Base-by-base conservation (phyloP, 2,797 vertebrate species). In the Ctenochaetus hawaiiensis region DNA sequence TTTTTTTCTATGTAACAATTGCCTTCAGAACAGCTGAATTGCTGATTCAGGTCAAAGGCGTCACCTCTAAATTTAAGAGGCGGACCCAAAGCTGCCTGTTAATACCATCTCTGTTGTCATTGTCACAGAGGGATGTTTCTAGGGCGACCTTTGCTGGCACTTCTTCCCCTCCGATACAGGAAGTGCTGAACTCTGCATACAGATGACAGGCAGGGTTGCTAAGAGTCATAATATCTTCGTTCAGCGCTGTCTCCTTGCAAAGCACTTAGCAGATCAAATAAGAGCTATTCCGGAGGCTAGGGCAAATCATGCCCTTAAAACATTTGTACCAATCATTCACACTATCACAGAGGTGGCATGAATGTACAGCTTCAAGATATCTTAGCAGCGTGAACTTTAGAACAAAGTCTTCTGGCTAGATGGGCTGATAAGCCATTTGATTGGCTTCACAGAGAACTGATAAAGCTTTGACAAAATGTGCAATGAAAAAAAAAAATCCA, bases 121-220 rank as follows among this genome's bases (percentile, higher is more conserved):
- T 88, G 93, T 91, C 93, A 93, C 90, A 90, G 81, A 87, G 84
- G 86, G 83, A 84, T 82, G 87, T 89, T 90, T 86, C 87, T 37
- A 62, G 66, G 67, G 64, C 65, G 90, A 94, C 94, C 93, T 94
- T 89, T 91, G 72, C 89, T 84, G 86, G 77, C 89, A 53, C 87
- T 65, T 80, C 88, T 87, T 90, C 77, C 65, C 78, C 85, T 81
- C 57, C 66, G 26, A 78, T 86, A 90, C 90, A 93, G 93, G 93
- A 95, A 93, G 88, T 84, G 84, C 78, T 85, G 84, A 87, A 78
- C 89, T 85, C 85, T 86, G 94, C 93, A 94, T 94, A 87, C 92
- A 87, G 88, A 94, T 94, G 85, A 85, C 79, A 58, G 66, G 34
- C 61, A 2, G 82, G 64, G 70, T 78, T 69, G 78, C 78, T 37